Base-by-base conservation (phyloP, 2,797 vertebrate genomes). In the Coregonus suidteri region DNA sequence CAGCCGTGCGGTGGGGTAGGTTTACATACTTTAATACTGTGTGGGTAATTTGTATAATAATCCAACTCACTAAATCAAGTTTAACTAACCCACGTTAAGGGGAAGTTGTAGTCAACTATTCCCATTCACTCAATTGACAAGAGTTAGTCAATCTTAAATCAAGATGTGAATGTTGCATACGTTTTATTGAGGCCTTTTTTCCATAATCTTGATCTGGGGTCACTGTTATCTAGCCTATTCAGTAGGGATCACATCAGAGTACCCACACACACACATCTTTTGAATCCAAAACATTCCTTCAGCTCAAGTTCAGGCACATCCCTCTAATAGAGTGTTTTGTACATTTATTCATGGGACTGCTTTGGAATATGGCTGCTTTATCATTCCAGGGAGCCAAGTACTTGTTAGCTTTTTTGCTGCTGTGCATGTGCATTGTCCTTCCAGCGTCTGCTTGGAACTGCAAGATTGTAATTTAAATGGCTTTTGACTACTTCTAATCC, bases 281-380 rank as follows among this genome's bases (percentile, higher is more conserved):
- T 85, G 86, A 90, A 92, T 92, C 89, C 91, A 92, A 90, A 92
- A 91, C 92, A 94, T 94, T 94, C 93, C 41, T 47, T 47, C 86
- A 86, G 87, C 88, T 92, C 93, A 90, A 90, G 93, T 92, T 93
- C 91, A 93, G 92, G 86, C 93, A 93, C 88, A 91, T 94, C 88
- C 91, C 86, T 85, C 88, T 93, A 94, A 94, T 93, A 89, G 92
- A 89, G 90, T 91, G 93, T 90, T 93, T 94, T 92, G 92, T 86
- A 89, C 89, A 91, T 93, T 92, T 93, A 91, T 94, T 93, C 89
- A 91, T 89, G 88, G 89, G 81, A 85, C 82, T 87, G 88, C 89
- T 91, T 88, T 91, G 89, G 87, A 88, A 91, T 89, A 92, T 87
- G 81, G 83, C 87, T 89, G 90, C 91, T 92, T 91, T 91, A 90